Evolutionary conservation across 2,888 invertebrate species (phyloP).

Genomic region (Drosophila meridionalis): DNA sequence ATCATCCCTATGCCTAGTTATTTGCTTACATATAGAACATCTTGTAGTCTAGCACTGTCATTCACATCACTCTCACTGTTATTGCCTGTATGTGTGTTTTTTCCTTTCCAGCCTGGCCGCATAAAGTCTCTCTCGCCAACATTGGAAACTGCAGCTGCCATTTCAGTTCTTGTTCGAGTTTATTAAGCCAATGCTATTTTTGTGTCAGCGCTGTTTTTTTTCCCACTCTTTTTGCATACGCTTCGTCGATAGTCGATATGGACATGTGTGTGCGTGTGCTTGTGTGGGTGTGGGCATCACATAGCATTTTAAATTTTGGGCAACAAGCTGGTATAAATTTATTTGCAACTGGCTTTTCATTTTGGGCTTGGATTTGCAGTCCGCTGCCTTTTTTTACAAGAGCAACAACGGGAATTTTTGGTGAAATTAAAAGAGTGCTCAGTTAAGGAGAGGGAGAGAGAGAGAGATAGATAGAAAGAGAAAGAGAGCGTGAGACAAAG

Average conservation of each 20-base stretch:
- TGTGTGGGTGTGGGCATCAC: not conserved
- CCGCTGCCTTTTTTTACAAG: not conserved
- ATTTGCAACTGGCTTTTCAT: constrained; percentile 8
- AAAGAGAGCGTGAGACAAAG: not conserved
- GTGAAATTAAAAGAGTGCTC: not conserved
- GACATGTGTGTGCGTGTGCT: not conserved
- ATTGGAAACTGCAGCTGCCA: constrained; percentile 44
- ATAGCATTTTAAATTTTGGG: constrained; percentile 19
- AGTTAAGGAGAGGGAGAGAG: not conserved
- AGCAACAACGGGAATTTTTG: not conserved
- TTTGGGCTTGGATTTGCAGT: constrained; percentile 1
- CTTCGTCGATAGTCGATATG: constrained; percentile 24
- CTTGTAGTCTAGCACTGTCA: not conserved
- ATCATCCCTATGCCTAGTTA: not conserved
- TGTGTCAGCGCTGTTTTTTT: constrained; percentile 50
- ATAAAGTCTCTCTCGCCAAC: constrained; percentile 38
- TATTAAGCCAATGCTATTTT: constrained; percentile 68
- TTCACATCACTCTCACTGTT: not conserved
- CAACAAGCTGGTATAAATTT: constrained; percentile 21
- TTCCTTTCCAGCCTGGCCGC: constrained; percentile 6
- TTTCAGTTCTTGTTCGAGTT: constrained; percentile 44
- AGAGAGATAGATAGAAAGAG: not conserved
- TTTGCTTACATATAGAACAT: not conserved
- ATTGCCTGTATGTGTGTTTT: constrained; percentile 7
- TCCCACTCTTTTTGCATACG: constrained; percentile 9